These are phyloP conservation scores for Orthonevra nobilis DNA, from an alignment of 2,888 invertebrate species.

Conservation along the genomic window DNA sequence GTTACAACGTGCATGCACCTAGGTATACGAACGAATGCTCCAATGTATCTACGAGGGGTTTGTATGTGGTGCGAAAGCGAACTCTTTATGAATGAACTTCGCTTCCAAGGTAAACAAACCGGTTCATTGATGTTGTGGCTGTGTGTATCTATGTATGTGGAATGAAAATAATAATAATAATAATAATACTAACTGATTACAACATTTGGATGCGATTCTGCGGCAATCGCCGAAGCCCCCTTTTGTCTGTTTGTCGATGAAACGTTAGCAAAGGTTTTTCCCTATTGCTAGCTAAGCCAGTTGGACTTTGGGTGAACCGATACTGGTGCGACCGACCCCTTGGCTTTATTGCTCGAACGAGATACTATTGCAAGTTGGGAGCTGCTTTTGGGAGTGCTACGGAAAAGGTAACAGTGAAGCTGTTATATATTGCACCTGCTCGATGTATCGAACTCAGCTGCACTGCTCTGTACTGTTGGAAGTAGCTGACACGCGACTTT, in stretches of 20 bases:
- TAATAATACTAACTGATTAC: constrained; percentile 56
- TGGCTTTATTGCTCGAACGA: too few species aligned
- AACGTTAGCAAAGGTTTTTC: constrained; percentile 38
- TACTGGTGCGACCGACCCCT: background rate
- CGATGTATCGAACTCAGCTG: too few species aligned
- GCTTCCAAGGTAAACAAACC: constrained; percentile 63
- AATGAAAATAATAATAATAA: constrained; percentile 56
- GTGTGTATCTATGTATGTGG: background rate
- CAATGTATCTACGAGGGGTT: too few species aligned
- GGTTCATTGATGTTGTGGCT: constrained; percentile 53
- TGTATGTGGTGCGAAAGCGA: constrained; percentile 31
- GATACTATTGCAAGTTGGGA: constrained; percentile 14
- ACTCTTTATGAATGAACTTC: constrained; percentile 62
- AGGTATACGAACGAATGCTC: constrained; percentile 4
- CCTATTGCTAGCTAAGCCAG: constrained; percentile 32
- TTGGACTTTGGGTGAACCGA: constrained; percentile 17
- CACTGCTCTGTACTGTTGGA: too few species aligned
- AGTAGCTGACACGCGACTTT: too few species aligned
- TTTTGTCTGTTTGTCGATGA: background rate
- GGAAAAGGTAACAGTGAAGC: constrained; percentile 25
- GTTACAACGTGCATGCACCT: too few species aligned
- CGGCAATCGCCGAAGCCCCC: background rate
- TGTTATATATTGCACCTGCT: constrained; percentile 30
- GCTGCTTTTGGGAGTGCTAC: constrained; percentile 20
- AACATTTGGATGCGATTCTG: constrained; percentile 44